These are phyloP conservation scores for Otolemur garnettii DNA, from an alignment of 2,113 vertebrate genomes.

Conservation along the genomic window DNA sequence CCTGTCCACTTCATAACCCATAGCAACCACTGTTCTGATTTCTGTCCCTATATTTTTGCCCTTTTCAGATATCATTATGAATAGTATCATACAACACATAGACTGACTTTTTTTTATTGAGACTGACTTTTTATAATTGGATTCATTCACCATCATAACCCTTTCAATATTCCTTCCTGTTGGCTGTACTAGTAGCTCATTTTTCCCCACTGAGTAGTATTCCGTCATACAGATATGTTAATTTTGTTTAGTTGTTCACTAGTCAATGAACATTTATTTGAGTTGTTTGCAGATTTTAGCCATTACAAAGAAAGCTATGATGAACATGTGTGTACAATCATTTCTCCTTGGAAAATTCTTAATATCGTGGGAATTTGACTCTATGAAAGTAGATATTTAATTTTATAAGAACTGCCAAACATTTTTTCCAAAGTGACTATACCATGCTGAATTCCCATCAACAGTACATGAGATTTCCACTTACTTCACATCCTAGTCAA, in stretches of 20 bases:
- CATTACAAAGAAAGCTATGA: not conserved
- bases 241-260: not conserved
- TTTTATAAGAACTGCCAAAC: not conserved
- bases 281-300: not conserved
- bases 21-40: too few relatives aligned
- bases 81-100: too few relatives aligned
- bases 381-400: not conserved
- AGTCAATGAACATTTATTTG: not conserved
- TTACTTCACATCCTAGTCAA: not conserved
- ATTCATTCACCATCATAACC: not conserved
- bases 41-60: too few relatives aligned
- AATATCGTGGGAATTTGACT: not conserved
- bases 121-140: not conserved
- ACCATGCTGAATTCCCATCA: not conserved
- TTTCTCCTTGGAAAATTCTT: not conserved
- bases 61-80: too few relatives aligned
- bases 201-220: too few relatives aligned
- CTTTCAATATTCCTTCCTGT: not conserved
- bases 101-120: not conserved
- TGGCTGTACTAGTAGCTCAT: too few relatives aligned
- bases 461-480: not conserved
- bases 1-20: too few relatives aligned
- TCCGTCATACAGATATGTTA: not conserved
- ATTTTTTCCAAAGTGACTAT: not conserved
- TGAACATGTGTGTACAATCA: not conserved